Conservation (phyloP, 2,797 vertebrate species). For the Paramormyrops hopkinsi region DNA sequence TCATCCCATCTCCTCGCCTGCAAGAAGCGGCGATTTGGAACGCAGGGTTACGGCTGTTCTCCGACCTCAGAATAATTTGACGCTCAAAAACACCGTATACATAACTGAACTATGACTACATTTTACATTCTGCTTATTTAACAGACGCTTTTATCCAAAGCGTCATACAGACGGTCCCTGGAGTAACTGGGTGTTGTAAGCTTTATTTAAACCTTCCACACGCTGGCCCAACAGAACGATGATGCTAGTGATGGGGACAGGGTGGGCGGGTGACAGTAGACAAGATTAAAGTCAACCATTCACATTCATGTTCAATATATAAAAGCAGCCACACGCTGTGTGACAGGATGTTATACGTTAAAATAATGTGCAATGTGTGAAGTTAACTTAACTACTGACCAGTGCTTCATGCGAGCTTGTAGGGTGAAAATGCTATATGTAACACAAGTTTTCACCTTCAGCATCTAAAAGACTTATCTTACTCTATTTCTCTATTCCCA, state of each 20-base stretch:
- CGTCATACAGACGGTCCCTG: background rate
- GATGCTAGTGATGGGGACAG: background rate
- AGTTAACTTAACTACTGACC: background rate
- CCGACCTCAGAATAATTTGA: background rate
- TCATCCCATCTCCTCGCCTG: background rate
- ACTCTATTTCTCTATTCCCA: background rate
- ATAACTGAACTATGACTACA: background rate
- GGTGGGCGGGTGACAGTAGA: background rate
- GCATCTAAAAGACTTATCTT: background rate
- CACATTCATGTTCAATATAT: background rate
- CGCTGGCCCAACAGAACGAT: background rate
- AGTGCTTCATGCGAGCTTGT: background rate
- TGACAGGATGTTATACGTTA: background rate
- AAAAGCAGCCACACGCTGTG: background rate
- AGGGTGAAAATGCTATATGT: background rate
- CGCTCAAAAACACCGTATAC: background rate
- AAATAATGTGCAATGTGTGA: background rate
- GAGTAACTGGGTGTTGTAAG: background rate
- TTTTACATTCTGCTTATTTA: background rate
- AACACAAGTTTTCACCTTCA: background rate
- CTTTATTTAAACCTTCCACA: background rate
- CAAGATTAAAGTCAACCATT: background rate
- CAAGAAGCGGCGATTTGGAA: background rate
- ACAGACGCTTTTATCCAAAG: background rate
- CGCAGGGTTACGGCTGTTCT: background rate